Evolutionary conservation across 2,113 vertebrate species (phyloP), one percentile per base, ranked within the genome.

Genomic region (Lynx canadensis): DNA sequence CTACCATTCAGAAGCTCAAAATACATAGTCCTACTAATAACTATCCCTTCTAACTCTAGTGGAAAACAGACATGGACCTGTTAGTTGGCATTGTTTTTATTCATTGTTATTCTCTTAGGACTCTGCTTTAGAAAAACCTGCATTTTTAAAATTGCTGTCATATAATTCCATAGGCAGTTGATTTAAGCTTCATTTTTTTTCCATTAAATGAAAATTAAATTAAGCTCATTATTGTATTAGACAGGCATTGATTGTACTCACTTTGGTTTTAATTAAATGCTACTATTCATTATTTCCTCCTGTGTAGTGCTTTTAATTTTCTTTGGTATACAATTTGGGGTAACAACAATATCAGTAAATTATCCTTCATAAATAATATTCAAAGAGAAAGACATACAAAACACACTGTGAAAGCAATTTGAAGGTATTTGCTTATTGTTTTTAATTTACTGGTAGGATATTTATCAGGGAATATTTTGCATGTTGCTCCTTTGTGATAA

Each of bases 191-290:
- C 57, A 91, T 97, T 98, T 97, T 89, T 98, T 9, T 89, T 41
- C 96, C 63, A 97, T 92, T 93, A 97, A 96, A 97, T 84, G 74
- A 97, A 98, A 98, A 90, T 93, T 94, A 98, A 97, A 86, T 98
- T 96, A 97, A 96, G 69, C 50, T 98, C 73, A 21, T 98, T 97
- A 93, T 96, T 90, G 97, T 97, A 90, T 96, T 98, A 89, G 96
- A 95, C 97, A 96, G 52, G 85, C 88, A 98, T 98, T 96, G 93
- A 98, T 97, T 97, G 89, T 86, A 88, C 78, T 95, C 66, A 85
- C 48, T 98, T 98, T 87, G 96, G 74, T 96, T 98, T 98, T 98
- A 98, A 98, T 98, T 98, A 98, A 98, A 98, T 95, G 98, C 60
- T 85, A 95, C n/a, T 93, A 82, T 98, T 98, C 94, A 95, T 92